A percentile compares a stretch with the other conserved stretches of the same genome.
Evolutionary conservation across 2,113 vertebrate species (phyloP).

Genomic region (Atractosteus spatula): DNA sequence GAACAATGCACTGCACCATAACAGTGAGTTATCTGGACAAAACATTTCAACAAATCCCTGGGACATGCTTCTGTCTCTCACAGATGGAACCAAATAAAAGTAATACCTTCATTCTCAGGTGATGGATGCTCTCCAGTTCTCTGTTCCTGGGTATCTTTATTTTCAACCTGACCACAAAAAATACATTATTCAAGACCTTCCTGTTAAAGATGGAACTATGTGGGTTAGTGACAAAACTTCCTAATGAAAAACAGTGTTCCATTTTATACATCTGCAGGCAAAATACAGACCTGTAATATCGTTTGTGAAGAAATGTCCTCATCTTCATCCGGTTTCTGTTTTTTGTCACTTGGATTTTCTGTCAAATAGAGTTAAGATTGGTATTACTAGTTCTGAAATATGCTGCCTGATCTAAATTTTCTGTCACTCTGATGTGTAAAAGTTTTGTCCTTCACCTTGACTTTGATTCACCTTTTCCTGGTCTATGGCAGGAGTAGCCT

Average conservation of each 20-base stretch:
- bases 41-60: too few species aligned
- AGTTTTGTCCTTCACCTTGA: not conserved
- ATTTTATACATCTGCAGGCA: too few species aligned
- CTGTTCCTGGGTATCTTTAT: slow-evolving; percentile 19
- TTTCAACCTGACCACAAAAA: too few species aligned
- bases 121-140: slow-evolving; percentile 1
- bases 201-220: too few species aligned
- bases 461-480: not conserved
- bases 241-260: too few species aligned
- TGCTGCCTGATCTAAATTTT: too few species aligned
- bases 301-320: not conserved
- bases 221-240: too few species aligned
- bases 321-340: not conserved
- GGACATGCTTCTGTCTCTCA: not conserved
- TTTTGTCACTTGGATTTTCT: not conserved
- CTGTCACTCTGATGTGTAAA: not conserved
- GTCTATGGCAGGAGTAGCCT: not conserved
- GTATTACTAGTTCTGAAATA: too few species aligned
- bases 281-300: not conserved
- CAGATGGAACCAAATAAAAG: too few species aligned
- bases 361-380: not conserved
- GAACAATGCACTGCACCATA: too few species aligned
- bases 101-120: not conserved
- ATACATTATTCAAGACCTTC: too few species aligned
- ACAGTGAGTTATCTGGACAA: too few species aligned